phyloP scores from a whole-genome alignment of 2,797 vertebrate genomes.

The Sebastes dallii region DNA sequence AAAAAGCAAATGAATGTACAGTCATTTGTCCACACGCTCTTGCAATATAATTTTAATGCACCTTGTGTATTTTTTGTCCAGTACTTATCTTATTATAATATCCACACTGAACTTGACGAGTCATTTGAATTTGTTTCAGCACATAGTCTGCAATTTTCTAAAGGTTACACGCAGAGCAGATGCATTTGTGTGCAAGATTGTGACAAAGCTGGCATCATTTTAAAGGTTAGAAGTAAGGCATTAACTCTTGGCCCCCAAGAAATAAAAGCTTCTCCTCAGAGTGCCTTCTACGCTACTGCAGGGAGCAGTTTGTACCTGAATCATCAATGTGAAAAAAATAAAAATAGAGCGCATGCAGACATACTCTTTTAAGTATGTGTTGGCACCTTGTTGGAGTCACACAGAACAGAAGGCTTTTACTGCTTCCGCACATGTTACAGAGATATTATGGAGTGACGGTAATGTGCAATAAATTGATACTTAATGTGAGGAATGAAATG shows the following conservation, averaged over 20 bases:
- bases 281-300: conserved; percentile 26
- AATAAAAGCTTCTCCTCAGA: conserved; percentile 62
- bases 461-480: conserved; percentile 65
- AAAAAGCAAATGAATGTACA: conserved; percentile 7
- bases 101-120: conserved; percentile 28
- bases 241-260: conserved; percentile 65
- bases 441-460: conserved; percentile 45
- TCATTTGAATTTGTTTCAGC: conserved; percentile 58
- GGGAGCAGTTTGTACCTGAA: conserved; percentile 41
- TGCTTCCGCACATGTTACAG: conserved; percentile 20
- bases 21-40: not conserved
- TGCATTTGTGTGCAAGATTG: conserved; percentile 56
- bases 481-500: conserved; percentile 60
- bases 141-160: conserved; percentile 65
- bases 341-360: conserved; percentile 1
- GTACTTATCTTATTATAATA: conserved; percentile 36
- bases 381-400: not conserved
- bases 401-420: conserved; percentile 21
- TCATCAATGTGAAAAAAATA: conserved; percentile 20
- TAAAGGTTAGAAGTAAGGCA: conserved; percentile 73
- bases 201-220: conserved; percentile 65
- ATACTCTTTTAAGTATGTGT: not conserved
- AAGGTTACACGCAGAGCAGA: conserved; percentile 65
- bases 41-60: not conserved
- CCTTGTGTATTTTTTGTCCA: conserved; percentile 27